Conservation (phyloP, 2,797 vertebrate species). For the Pogoniulus pusillus region DNA sequence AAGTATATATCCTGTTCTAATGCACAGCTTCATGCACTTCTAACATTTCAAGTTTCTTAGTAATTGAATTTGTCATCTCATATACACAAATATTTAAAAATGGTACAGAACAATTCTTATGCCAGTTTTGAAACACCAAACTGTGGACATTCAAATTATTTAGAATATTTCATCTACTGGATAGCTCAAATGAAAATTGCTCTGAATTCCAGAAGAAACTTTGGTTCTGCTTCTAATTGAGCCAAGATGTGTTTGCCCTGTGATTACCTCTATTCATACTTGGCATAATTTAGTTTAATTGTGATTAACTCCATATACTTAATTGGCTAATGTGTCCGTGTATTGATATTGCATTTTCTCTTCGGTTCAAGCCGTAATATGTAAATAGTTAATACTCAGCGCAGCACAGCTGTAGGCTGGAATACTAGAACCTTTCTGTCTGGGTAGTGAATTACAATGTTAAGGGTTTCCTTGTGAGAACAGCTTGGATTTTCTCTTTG, state of each 20-base stretch:
- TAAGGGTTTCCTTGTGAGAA: background rate
- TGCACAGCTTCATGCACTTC: background rate
- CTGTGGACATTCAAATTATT: background rate
- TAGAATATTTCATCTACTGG: slow-evolving; percentile 3
- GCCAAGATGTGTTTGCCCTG: slow-evolving; percentile 46
- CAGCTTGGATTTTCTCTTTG: background rate
- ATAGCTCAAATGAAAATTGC: background rate
- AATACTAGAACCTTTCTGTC: background rate
- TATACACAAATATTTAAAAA: background rate
- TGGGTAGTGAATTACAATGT: background rate
- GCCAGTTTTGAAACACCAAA: background rate
- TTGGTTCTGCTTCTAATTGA: slow-evolving; percentile 45
- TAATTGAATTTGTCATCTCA: background rate
- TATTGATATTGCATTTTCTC: slow-evolving; percentile 4
- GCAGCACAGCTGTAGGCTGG: background rate
- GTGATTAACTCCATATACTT: slow-evolving; percentile 34
- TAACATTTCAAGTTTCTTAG: background rate
- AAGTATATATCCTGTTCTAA: background rate
- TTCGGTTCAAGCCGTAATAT: background rate
- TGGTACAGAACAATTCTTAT: background rate
- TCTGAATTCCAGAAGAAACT: slow-evolving; percentile 30
- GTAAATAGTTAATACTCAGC: background rate
- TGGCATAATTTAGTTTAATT: slow-evolving; percentile 57
- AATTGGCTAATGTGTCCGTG: background rate
- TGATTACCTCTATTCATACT: slow-evolving; percentile 53